Percentiles rank a stretch among this genome's conserved stretches.
Conservation (phyloP, 2,797 vertebrate species). For the Pyrrhura leucotis region DNA sequence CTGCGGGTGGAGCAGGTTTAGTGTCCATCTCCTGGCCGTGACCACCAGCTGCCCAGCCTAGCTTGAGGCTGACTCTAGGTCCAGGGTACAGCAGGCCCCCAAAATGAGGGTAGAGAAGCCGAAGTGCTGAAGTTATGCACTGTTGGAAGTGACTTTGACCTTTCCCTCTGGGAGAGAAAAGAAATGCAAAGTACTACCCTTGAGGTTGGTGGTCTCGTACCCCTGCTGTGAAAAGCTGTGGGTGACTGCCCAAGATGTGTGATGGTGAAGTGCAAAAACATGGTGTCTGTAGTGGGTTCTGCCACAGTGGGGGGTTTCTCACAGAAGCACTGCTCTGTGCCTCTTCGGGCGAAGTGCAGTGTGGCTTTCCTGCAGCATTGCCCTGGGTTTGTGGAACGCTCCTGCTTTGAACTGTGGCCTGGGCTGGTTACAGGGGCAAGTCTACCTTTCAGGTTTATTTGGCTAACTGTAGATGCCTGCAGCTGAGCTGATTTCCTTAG, state of each 20-base stretch:
- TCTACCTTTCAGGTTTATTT: neutral
- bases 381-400: neutral
- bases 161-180: neutral
- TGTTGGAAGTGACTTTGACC: neutral
- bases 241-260: fast-evolving
- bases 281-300: neutral
- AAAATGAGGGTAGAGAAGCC: neutral
- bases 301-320: neutral
- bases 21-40: fast-evolving
- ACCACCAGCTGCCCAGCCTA: neutral
- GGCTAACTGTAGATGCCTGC: neutral
- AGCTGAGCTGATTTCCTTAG: neutral
- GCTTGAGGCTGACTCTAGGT: neutral
- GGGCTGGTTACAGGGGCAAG: neutral
- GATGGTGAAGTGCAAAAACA: fast-evolving
- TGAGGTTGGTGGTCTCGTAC: fast-evolving
- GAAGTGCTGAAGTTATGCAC: neutral
- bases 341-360: fast-evolving
- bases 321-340: fast-evolving
- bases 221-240: neutral
- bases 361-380: neutral
- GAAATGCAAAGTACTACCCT: neutral
- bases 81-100: neutral
- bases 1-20: neutral
- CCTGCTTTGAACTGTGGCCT: neutral